A percentile compares a stretch with the other conserved stretches of the same genome.
These are phyloP conservation scores for Remorina albescens DNA, from an alignment of 2,797 vertebrate species.

Conservation along the genomic window DNA sequence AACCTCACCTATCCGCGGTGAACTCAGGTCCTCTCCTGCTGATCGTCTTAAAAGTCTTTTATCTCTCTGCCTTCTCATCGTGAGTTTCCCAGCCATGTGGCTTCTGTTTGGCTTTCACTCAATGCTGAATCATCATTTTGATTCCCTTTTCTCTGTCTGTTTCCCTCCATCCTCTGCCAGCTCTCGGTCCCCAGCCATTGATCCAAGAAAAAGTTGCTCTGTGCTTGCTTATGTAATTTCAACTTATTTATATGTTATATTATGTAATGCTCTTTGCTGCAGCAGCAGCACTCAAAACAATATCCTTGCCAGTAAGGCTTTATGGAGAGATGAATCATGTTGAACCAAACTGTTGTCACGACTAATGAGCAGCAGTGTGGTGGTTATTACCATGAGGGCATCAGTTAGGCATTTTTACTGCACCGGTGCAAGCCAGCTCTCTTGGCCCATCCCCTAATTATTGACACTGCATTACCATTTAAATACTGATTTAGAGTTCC, in stretches of 20 bases:
- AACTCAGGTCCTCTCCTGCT: constrained; percentile 1
- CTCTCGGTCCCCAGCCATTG: constrained; percentile 49
- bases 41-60: constrained; percentile 6
- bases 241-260: constrained; percentile 67
- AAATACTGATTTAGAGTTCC: constrained; percentile 33
- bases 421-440: constrained; percentile 18
- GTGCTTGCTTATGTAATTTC: constrained; percentile 63
- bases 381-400: constrained; percentile 24
- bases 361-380: constrained; percentile 43
- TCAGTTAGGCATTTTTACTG: constrained; percentile 12
- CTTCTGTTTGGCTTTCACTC: constrained; percentile 57
- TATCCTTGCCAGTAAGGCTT: constrained; percentile 45
- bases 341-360: constrained; percentile 31
- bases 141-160: constrained; percentile 59
- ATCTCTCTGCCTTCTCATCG: constrained; percentile 51
- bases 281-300: constrained; percentile 54
- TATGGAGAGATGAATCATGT: constrained; percentile 51
- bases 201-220: constrained; percentile 64
- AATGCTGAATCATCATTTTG: constrained; percentile 73
- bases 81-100: constrained; percentile 35
- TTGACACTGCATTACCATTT: constrained; percentile 33
- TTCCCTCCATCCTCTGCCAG: constrained; percentile 68
- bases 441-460: constrained; percentile 37
- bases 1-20: constrained; percentile 10
- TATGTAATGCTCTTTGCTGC: constrained; percentile 60